Conservation (phyloP, 2,113 vertebrate species). For the Motacilla alba region DNA sequence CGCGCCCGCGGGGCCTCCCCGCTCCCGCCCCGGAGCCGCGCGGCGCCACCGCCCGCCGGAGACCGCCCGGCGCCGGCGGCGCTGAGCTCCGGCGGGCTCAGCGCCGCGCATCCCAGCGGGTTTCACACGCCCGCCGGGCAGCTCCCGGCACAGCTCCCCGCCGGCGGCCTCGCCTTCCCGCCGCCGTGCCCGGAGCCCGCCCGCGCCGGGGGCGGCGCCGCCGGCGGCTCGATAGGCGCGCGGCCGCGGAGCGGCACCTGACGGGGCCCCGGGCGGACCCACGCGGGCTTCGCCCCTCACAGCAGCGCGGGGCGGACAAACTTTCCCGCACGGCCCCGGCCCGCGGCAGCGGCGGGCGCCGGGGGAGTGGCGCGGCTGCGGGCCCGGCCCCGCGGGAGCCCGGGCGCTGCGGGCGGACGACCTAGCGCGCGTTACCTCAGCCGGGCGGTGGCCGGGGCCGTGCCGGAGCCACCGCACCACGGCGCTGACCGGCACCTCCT, state of each 20-base stretch:
- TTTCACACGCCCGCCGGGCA: not conserved
- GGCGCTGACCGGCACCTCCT: constrained; percentile 76
- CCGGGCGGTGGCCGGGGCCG: constrained; percentile 27
- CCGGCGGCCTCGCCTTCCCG: not conserved
- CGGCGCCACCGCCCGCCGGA: not conserved
- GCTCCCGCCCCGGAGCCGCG: not conserved
- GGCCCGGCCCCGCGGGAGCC: not conserved
- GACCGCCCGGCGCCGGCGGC: not conserved
- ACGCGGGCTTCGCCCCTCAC: not conserved
- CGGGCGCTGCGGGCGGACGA: not conserved
- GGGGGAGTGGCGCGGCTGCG: not conserved
- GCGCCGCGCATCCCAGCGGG: not conserved
- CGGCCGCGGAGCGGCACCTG: not conserved
- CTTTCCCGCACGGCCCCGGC: not conserved
- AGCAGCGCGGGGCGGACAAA: not conserved
- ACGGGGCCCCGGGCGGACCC: not conserved
- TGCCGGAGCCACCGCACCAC: constrained; percentile 79
- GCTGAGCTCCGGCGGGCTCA: not conserved
- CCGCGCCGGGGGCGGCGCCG: not conserved
- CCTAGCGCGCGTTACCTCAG: constrained; percentile 53
- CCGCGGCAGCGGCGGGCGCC: not conserved
- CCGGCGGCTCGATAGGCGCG: not conserved
- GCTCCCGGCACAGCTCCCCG: not conserved
- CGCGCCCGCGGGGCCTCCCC: not conserved
- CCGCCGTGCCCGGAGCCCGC: not conserved